Percentiles rank a stretch among this genome's conserved stretches.
These are phyloP conservation scores for Parazoanthus swiftii DNA, from an alignment of 92 coral and sea anemone species.

Conservation along the genomic window DNA sequence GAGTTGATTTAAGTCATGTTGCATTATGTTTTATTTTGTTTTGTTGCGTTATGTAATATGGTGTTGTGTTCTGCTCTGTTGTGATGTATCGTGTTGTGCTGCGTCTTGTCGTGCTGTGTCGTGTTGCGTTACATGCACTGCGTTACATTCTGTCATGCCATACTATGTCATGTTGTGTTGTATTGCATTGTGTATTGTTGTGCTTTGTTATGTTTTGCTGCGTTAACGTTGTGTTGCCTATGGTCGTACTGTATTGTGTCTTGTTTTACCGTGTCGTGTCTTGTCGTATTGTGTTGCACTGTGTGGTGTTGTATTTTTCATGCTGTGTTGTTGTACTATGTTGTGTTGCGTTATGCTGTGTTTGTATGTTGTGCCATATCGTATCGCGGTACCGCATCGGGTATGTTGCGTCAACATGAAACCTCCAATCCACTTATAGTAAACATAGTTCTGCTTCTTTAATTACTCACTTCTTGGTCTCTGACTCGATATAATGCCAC, in stretches of 20 bases:
- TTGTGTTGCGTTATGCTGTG: neutral
- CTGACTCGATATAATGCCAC: slow-evolving; percentile 99
- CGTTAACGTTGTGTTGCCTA: too few relatives aligned
- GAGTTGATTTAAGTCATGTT: neutral
- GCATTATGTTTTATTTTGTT: neutral
- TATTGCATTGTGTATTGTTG: neutral
- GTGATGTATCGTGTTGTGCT: neutral
- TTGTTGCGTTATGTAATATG: too few relatives aligned
- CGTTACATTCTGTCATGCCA: too few relatives aligned
- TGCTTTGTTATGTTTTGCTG: too few relatives aligned
- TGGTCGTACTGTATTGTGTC: too few relatives aligned
- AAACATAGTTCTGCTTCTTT: neutral
- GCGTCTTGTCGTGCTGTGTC: neutral
- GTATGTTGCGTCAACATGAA: neutral
- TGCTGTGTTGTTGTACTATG: too few relatives aligned
- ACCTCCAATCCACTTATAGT: neutral
- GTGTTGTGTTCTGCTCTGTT: neutral
- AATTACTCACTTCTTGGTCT: slow-evolving; percentile 67
- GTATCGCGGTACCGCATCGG: neutral
- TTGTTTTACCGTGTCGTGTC: neutral
- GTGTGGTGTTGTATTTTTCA: neutral
- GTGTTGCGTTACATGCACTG: neutral
- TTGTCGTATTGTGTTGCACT: neutral
- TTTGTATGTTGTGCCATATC: neutral
- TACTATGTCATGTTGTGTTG: neutral